A percentile compares a stretch with the other conserved stretches of the same genome.
phyloP scores from a whole-genome alignment of 2,797 vertebrate species.

The Sebastes reedi region DNA sequence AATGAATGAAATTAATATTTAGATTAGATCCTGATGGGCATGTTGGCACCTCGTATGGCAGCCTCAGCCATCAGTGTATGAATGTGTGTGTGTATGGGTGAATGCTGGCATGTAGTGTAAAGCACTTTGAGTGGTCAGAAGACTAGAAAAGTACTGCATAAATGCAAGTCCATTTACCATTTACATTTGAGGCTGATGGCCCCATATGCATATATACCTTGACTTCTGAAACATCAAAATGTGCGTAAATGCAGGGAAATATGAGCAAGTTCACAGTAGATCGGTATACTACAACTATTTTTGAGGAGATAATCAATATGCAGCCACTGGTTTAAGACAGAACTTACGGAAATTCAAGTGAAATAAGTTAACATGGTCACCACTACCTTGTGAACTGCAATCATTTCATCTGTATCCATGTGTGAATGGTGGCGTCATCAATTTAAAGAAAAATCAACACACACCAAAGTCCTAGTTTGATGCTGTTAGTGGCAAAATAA shows the following conservation, averaged over 20 bases:
- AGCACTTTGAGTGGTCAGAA: too few relatives aligned
- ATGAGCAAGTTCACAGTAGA: neutral
- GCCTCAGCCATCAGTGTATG: too few relatives aligned
- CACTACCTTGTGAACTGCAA: neutral
- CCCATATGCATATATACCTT: neutral
- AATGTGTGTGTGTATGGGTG: too few relatives aligned
- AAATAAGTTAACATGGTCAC: neutral
- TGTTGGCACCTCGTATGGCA: too few relatives aligned
- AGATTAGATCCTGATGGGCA: too few relatives aligned
- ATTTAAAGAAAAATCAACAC: neutral
- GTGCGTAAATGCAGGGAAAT: neutral
- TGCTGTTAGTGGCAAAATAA: neutral
- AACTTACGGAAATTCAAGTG: neutral
- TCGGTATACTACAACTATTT: too few relatives aligned
- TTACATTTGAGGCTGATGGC: neutral
- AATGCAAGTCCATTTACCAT: fast-evolving
- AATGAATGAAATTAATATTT: too few relatives aligned
- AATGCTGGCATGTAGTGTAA: too few relatives aligned
- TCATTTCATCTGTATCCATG: neutral
- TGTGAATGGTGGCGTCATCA: neutral
- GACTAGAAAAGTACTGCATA: too few relatives aligned
- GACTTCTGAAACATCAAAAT: neutral
- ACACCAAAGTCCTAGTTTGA: neutral
- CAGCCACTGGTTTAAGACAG: neutral
- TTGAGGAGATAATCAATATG: neutral